Evolutionary conservation across 2,888 invertebrate genomes (phyloP), one percentile per base, ranked within the genome.

Genomic region (Lordiphosa fenestrarum): DNA sequence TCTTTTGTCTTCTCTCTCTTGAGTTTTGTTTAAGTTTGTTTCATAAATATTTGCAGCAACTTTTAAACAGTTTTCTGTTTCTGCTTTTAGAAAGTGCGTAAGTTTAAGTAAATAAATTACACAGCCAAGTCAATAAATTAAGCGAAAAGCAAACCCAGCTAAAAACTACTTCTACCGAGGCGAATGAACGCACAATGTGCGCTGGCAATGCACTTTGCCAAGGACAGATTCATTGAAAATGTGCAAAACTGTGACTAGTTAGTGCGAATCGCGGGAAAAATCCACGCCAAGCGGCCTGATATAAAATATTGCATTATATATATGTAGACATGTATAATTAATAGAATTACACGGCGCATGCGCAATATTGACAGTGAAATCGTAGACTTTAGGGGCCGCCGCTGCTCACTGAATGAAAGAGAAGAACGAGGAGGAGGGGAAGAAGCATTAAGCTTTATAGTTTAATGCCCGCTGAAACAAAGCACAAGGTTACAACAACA

Each of bases 181-280:
- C 82, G 84, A 84, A 81, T 82, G 80, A 84, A 82, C 84, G 80
- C 49, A 38, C 53, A 41, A 33, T 41, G 38, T 46, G 57, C 57
- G 73, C 86, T 77, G 87, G 84, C 87, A 87, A 87, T 87, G 88
- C 87, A 87, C 87, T 87, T 88, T 86, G 77, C 85, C 87, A 87
- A 87, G 87, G 87, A 86, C 88, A 87, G 82, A 87, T 85, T 85
- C 87, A 87, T 87, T 88, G 86, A 88, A 88, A 86, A 87, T 74
- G 78, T 64, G 35, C 69, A 71, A 69, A 61, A 62, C 64, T 54
- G 30, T 30, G 30, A 30, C 30, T 30, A 30, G 30, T 30, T 30
- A 10, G 30, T 30, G 30, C 30, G 10, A 30, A 4, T 30, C 30
- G 25, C 25, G 30, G 57, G 39, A 33, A 57, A 56, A n/a, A 19